A percentile compares a stretch with the other conserved stretches of the same genome.
These are phyloP conservation scores for Oncorhynchus mykiss DNA, from an alignment of 2,113 vertebrate species.

Conservation along the genomic window DNA sequence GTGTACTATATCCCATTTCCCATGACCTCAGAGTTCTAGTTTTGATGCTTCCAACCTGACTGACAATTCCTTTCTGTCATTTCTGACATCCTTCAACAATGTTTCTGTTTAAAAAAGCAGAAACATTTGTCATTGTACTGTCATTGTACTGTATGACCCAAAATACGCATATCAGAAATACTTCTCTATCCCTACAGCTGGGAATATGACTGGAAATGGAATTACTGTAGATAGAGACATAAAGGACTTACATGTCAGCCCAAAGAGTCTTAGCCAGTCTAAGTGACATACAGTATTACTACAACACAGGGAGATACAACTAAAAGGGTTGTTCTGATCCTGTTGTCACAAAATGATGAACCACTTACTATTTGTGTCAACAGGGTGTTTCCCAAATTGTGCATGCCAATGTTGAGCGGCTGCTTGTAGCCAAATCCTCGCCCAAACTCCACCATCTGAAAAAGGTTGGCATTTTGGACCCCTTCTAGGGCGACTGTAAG, in stretches of 20 bases:
- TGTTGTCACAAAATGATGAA: background rate
- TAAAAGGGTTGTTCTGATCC: background rate
- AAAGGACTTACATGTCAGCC: no score
- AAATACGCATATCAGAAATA: background rate
- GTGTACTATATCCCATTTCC: background rate
- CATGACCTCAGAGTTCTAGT: background rate
- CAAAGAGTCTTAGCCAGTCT: no score
- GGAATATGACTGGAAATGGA: background rate
- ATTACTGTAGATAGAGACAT: no score
- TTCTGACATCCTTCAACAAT: background rate
- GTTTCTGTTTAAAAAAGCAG: no score
- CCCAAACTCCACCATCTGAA: slow-evolving; percentile 86
- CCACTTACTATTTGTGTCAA: slow-evolving; percentile 82
- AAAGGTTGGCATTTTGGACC: slow-evolving; percentile 59
- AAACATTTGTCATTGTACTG: background rate
- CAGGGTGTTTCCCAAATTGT: slow-evolving; percentile 70
- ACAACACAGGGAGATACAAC: background rate
- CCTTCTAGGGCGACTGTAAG: slow-evolving; percentile 79
- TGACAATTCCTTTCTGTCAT: background rate
- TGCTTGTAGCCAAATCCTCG: slow-evolving; percentile 79
- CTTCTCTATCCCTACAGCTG: background rate
- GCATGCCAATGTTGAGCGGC: slow-evolving; percentile 76
- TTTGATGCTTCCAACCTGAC: background rate
- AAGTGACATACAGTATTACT: no score
- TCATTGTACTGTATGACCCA: background rate